Percentiles rank a stretch among this genome's conserved stretches.
Conservation (phyloP, 1,140 invertebrate species). For the Drosophila takahashii region DNA sequence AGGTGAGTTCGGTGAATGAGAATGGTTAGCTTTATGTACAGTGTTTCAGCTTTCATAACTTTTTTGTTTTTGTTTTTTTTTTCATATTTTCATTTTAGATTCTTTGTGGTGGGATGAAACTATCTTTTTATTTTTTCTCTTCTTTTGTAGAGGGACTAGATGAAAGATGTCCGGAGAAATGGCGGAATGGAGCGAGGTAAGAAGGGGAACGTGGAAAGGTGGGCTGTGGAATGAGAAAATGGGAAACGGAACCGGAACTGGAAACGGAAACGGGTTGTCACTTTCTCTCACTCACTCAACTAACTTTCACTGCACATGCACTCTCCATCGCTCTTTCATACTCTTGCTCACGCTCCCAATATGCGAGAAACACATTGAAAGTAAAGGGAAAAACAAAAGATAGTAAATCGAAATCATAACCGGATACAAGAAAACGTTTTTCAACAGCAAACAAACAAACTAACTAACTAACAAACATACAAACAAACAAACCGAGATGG, state of each 20-base stretch:
- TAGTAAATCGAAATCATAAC: conserved; percentile 17
- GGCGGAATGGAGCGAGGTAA: conserved; percentile 17
- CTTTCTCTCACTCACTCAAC: conserved; percentile 22
- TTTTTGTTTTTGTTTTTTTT: not conserved
- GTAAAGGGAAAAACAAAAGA: not conserved
- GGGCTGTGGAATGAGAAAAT: conserved; percentile 20
- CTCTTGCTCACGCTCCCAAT: conserved; percentile 14
- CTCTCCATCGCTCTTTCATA: conserved; percentile 14
- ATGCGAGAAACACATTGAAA: conserved; percentile 24
- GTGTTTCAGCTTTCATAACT: conserved; percentile 38
- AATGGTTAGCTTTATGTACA: conserved; percentile 47
- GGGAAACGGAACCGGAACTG: conserved; percentile 31
- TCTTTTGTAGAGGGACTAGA: not conserved
- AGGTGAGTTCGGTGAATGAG: conserved; percentile 46
- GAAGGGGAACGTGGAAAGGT: not conserved
- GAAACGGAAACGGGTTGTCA: conserved; percentile 18
- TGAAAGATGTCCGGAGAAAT: conserved; percentile 33
- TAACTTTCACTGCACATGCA: conserved; percentile 12
- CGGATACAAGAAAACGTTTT: conserved; percentile 34
- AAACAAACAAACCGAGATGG: conserved; percentile 51
- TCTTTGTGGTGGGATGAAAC: conserved; percentile 20
- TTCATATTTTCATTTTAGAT: not conserved
- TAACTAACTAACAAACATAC: conserved; percentile 37
- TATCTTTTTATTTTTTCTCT: not conserved
- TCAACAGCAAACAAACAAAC: conserved; percentile 40